Conservation (phyloP, 2,888 invertebrate genomes). For the Lasioglossum vierecki region DNA sequence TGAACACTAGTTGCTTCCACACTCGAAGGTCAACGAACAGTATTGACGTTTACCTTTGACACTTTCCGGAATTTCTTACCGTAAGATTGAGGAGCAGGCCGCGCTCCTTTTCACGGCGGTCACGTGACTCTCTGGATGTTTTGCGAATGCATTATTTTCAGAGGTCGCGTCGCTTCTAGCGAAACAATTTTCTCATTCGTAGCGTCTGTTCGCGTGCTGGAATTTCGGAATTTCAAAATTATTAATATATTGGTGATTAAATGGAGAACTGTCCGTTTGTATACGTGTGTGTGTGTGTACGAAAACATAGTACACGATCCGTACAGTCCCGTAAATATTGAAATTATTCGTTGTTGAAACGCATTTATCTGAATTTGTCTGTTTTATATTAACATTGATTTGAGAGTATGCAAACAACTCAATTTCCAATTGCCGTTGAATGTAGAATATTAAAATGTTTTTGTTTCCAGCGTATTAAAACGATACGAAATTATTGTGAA, state of each 20-base stretch:
- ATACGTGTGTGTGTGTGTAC: not conserved
- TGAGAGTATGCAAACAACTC: not conserved
- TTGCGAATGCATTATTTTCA: not conserved
- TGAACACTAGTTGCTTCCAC: conserved; percentile 60
- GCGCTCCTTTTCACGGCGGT: not conserved
- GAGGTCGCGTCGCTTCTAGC: not conserved
- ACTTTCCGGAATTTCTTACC: conserved; percentile 9
- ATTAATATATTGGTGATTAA: not conserved
- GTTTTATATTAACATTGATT: no score
- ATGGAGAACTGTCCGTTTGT: not conserved
- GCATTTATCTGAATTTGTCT: not conserved
- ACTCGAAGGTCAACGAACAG: conserved; percentile 51
- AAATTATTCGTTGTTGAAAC: not conserved
- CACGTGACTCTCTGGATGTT: not conserved
- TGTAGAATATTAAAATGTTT: not conserved
- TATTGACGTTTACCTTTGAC: conserved; percentile 41
- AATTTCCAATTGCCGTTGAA: not conserved
- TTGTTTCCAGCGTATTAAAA: not conserved
- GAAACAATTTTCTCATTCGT: not conserved
- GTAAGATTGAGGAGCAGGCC: not conserved
- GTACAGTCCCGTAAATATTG: not conserved
- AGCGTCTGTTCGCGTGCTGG: not conserved
- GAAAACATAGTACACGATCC: not conserved
- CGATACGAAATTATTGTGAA: not conserved
- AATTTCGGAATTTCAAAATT: not conserved